Base-by-base conservation (phyloP, 2,113 vertebrate genomes). In the Empidonax alnorum region DNA sequence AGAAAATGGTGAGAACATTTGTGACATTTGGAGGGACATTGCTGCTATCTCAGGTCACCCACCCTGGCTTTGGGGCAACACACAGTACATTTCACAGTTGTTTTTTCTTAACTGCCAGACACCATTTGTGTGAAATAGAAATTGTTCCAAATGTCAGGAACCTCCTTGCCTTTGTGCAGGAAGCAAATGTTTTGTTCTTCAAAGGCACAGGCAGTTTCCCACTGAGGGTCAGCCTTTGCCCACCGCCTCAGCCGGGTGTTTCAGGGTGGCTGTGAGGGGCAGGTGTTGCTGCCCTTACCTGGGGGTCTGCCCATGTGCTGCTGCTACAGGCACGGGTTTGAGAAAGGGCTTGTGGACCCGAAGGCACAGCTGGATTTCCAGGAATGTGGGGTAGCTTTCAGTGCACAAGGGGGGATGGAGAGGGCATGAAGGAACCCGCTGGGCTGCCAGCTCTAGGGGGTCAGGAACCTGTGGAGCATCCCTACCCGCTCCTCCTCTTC, bases 261-360 rank as follows among this genome's bases (percentile, higher is more conserved):
- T 4, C 12, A 1, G 37, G 66, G 14, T 33, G 61, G 5, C 31
- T 3, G 12, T 8, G 33, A 41, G 28, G 18, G 18, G 12, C 11
- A 3, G 15, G 3, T 20, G 17, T 3, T 10, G 6, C 50, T 21
- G 2, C 9, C 44, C 73, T 20, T 3, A 0, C 23, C 10, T 1
- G 9, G 35, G 19, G 52, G 56, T 20, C 46, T 41, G 63, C 6
- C 47, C 33, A 1, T 5, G 3, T 4, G 0, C 49, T n/a, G 84
- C 50, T 42, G 31, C 79, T 2, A 0, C 47, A 12, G 22, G 5
- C 71, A 14, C 2, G 1, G 46, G 5, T 31, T 6, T 25, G 62
- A 2, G 18, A 2, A 8, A 3, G 53, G 2, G 16, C 14, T 62
- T 12, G 0, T 3, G 49, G 20, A 4, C 6, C 52, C 1, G 1